A percentile compares a stretch with the other conserved stretches of the same genome.
These are phyloP conservation scores for Glossosoma conforme DNA, from an alignment of 1,140 invertebrate genomes.

Conservation along the genomic window DNA sequence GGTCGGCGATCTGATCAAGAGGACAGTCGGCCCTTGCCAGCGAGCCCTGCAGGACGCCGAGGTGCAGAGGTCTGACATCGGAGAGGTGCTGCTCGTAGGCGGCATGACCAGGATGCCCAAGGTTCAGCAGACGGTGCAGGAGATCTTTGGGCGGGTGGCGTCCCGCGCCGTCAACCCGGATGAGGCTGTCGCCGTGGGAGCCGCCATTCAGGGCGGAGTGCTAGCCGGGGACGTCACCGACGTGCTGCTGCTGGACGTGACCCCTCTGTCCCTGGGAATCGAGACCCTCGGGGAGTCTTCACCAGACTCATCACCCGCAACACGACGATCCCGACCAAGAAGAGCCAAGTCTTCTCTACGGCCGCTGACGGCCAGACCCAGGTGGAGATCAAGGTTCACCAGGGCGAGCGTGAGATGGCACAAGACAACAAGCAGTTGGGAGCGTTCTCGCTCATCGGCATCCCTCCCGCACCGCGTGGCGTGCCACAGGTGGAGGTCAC, in stretches of 20 bases:
- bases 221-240: slow-evolving; percentile 57
- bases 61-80: slow-evolving; percentile 89
- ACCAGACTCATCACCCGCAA: slow-evolving; percentile 56
- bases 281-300: slow-evolving; percentile 60
- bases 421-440: slow-evolving; percentile 73
- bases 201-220: slow-evolving; percentile 52
- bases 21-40: slow-evolving; percentile 92
- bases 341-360: slow-evolving; percentile 59
- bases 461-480: slow-evolving; percentile 76
- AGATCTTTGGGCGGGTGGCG: slow-evolving; percentile 46
- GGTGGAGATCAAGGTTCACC: slow-evolving; percentile 62
- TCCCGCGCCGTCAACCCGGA: slow-evolving; percentile 46
- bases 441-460: slow-evolving; percentile 71
- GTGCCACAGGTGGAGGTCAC: slow-evolving; percentile 72
- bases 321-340: slow-evolving; percentile 57
- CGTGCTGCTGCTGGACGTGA: slow-evolving; percentile 66
- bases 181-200: slow-evolving; percentile 57
- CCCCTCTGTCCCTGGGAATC: slow-evolving; percentile 71
- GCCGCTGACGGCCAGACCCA: slow-evolving; percentile 66
- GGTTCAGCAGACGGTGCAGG: slow-evolving; percentile 49
- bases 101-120: slow-evolving; percentile 99
- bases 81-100: slow-evolving; percentile 95
- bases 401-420: slow-evolving; percentile 72
- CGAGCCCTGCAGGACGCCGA: slow-evolving; percentile 97
- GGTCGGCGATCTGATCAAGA: slow-evolving; percentile 90